Base-by-base conservation (phyloP, 2,888 invertebrate species). In the Deilephila elpenor region DNA sequence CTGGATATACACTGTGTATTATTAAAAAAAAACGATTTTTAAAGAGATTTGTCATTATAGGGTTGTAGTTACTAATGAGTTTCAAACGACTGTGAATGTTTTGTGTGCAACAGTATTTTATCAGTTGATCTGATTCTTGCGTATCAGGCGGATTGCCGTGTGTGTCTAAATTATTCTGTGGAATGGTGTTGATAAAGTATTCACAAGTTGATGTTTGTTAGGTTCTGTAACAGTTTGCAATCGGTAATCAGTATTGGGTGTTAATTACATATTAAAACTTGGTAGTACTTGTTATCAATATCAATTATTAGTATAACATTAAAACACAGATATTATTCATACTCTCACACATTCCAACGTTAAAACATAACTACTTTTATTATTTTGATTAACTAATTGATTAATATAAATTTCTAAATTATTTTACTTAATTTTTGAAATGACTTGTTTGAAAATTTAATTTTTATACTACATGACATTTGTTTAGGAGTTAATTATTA, bases 41-140 rank as follows among this genome's bases (percentile, higher is more conserved):
- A 44, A 44, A 44, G 44, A 11, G 11, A 44, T 11, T 44, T 11
- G 44, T 44, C 14, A 44, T 4, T 3, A 2, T 44, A 14, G 44
- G 32, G 32, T 51, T 51, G 51, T 51, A 14, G 6, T 14, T 51
- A 3, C 6, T 6, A 17, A 17, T 56, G 56, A 56, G 56, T 56
- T 56, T 56, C 56, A 6, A 56, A 56, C 56, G 7, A 56, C n/a
- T 56, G 56, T n/a, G n/a, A 56, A 56, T 67, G 37, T 51, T 37
- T 51, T 51, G 44, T 25, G 51, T 25, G 44, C 4, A 67, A 14
- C 44, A 51, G 44, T 51, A 51, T 51, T 67, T 44, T 37, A 6
- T 67, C 64, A 64, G 20, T 64, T 64, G 51, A 67, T 51, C 51
- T 67, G 67, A 67, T 44, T 25, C 51, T 17, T 14, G 20, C n/a